Base-by-base conservation (phyloP, 2,113 vertebrate genomes). In the Melierax canorus region DNA sequence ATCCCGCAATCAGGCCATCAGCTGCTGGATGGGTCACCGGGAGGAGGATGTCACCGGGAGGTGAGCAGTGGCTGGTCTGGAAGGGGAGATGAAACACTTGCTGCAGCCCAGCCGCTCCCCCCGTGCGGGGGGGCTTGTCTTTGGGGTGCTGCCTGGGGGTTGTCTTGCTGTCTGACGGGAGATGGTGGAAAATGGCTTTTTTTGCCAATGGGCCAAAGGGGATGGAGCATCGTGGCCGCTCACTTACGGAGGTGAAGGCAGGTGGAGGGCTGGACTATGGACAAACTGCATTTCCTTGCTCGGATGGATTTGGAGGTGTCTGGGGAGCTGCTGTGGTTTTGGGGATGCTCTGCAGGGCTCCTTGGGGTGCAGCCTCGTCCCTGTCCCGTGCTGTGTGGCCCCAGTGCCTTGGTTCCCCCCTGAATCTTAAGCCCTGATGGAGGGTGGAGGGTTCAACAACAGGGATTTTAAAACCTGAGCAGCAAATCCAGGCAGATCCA, bases 181-280 rank as follows among this genome's bases (percentile, higher is more conserved):
- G 69, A 2, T 19, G 41, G 5, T 72, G 71, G 62, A 14, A 12
- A 77, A 24, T 12, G 60, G 60, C 50, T 62, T 64, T 77, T 75
- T 38, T 29, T 62, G 38, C 26, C 0, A 0, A 1, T 7, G n/a
- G 38, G 32, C 32, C 18, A 0, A 7, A 59, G 51, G 46, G 13
- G 15, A 3, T 14, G 20, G 62, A 86, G 27, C 32, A 4, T 15
- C 0, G 5, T 0, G 0, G 56, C 63, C 0, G 0, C 39, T 73
- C 0, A 0, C 7, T 43, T 2, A 4, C 0, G 1, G 58, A 21
- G 29, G 27, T 0, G 5, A 55, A 55, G 63, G 60, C 38, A 15
- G 34, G 24, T 27, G 60, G 30, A 43, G 19, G 45, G 39, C 19
- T 21, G 72, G 48, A 7, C 10, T 20, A 0, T 1, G 46, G 36